Conservation (phyloP, 1,140 invertebrate genomes). For the Idris sp. region DNA sequence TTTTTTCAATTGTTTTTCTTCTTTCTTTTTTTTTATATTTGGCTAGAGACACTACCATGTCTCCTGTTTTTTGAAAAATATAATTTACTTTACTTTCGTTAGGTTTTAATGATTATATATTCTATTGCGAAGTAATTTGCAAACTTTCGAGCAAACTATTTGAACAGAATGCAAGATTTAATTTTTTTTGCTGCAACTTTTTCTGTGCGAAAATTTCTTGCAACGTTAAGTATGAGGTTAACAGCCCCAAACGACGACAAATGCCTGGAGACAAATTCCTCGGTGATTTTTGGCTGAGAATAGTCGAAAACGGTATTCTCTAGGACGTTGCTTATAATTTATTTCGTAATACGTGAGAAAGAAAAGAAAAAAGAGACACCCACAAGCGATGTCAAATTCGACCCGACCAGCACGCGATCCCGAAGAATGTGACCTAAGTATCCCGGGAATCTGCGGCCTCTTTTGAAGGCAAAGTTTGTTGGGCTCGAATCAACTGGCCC, state of each 20-base stretch:
- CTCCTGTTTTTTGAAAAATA: too few relatives aligned
- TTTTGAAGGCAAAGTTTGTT: conserved; percentile 32
- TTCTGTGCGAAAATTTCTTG: conserved; percentile 14
- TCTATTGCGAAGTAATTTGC: too few relatives aligned
- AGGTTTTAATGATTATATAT: too few relatives aligned
- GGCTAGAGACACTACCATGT: too few relatives aligned
- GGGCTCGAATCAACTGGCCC: conserved; percentile 11
- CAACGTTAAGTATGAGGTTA: conserved; percentile 20
- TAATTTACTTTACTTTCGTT: too few relatives aligned
- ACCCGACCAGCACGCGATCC: conserved; percentile 29
- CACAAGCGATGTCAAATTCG: conserved; percentile 29
- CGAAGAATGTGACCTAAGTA: conserved; percentile 47
- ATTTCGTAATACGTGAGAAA: too few relatives aligned
- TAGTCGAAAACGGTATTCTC: conserved; percentile 23
- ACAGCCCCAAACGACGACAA: conserved; percentile 33
- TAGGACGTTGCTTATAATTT: too few relatives aligned
- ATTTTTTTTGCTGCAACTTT: too few relatives aligned
- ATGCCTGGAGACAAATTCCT: conserved; percentile 53
- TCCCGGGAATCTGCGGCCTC: conserved; percentile 28
- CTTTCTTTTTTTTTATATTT: too few relatives aligned
- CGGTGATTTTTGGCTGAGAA: conserved; percentile 29
- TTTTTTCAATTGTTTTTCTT: too few relatives aligned
- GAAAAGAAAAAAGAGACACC: conserved; percentile 36
- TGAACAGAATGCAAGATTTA: too few relatives aligned
- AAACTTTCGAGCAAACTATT: too few relatives aligned